phyloP scores from a whole-genome alignment of 2,888 invertebrate genomes.

The Drosophila affinis region DNA sequence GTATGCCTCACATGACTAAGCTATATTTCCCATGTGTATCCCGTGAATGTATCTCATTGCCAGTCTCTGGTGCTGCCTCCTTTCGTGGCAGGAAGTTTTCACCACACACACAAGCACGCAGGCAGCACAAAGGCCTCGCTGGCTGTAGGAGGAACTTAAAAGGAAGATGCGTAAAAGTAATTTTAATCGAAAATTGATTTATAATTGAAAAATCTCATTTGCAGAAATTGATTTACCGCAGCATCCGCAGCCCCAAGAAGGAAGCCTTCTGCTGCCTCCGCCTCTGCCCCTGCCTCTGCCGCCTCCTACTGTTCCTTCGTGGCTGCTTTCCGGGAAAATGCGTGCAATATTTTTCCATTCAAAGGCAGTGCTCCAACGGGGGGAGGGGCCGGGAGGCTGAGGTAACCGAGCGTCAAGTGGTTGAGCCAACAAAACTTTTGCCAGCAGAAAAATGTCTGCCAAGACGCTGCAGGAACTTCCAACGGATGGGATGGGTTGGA shows the following conservation, averaged over 20 bases:
- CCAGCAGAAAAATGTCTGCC: conserved; percentile 69
- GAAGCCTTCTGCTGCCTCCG: not conserved
- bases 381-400: conserved; percentile 17
- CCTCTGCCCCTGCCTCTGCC: not conserved
- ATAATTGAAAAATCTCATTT: conserved; percentile 84
- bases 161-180: conserved; percentile 82
- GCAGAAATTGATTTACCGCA: conserved; percentile 83
- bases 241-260: conserved; percentile 66
- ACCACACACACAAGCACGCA: conserved; percentile 18
- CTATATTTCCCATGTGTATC: not conserved
- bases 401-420: conserved; percentile 73
- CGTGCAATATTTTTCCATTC: conserved; percentile 72
- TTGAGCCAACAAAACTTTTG: conserved; percentile 72
- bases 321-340: conserved; percentile 57
- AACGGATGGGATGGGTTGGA: too few relatives aligned
- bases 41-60: too few relatives aligned
- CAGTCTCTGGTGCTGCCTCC: conserved; percentile 1
- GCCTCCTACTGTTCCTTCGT: conserved; percentile 10
- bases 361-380: conserved; percentile 24
- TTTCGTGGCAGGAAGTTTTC: conserved; percentile 35
- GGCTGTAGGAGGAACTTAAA: conserved; percentile 38
- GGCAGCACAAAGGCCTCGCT: not conserved
- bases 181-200: conserved; percentile 84
- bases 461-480: conserved; percentile 41
- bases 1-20: too few relatives aligned